A percentile compares a stretch with the other conserved stretches of the same genome.
Evolutionary conservation across 2,888 invertebrate genomes (phyloP).

Genomic region (Micoletzkya japonica): DNA sequence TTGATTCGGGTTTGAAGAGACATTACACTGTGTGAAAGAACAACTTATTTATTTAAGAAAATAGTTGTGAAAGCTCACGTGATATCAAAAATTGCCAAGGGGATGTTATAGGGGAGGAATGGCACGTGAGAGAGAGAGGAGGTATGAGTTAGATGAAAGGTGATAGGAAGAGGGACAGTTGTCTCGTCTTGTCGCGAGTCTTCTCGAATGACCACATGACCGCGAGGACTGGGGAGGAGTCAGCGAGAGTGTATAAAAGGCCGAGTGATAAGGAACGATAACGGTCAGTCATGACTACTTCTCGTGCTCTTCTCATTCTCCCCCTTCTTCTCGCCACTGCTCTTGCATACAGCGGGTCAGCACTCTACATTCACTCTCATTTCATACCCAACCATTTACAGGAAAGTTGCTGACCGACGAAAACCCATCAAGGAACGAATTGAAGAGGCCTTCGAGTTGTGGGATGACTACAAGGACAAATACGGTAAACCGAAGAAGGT

Average conservation of each 20-base stretch:
- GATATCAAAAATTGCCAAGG: too few relatives aligned
- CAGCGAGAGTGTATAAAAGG: background rate
- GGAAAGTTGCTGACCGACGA: background rate
- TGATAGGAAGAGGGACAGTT: too few relatives aligned
- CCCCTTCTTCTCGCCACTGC: background rate
- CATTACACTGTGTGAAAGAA: too few relatives aligned
- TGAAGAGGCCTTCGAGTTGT: constrained; percentile 54
- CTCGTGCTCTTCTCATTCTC: constrained; percentile 1
- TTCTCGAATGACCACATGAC: background rate
- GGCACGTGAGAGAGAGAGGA: too few relatives aligned
- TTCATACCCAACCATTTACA: background rate
- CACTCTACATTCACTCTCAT: background rate
- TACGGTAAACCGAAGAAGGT: constrained; percentile 36
- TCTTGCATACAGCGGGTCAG: constrained; percentile 6
- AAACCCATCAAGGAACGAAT: constrained; percentile 34
- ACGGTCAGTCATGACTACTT: constrained; percentile 15
- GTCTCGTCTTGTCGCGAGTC: background rate
- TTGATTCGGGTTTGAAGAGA: too few relatives aligned
- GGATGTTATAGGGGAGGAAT: too few relatives aligned
- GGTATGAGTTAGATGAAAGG: too few relatives aligned
- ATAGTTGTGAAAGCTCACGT: too few relatives aligned
- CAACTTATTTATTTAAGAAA: too few relatives aligned
- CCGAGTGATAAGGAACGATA: background rate
- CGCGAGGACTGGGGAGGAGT: background rate
- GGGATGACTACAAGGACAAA: constrained; percentile 57